Evolutionary conservation across 2,888 invertebrate species (phyloP).

Genomic region (Gastracanthus pulcherrimus): DNA sequence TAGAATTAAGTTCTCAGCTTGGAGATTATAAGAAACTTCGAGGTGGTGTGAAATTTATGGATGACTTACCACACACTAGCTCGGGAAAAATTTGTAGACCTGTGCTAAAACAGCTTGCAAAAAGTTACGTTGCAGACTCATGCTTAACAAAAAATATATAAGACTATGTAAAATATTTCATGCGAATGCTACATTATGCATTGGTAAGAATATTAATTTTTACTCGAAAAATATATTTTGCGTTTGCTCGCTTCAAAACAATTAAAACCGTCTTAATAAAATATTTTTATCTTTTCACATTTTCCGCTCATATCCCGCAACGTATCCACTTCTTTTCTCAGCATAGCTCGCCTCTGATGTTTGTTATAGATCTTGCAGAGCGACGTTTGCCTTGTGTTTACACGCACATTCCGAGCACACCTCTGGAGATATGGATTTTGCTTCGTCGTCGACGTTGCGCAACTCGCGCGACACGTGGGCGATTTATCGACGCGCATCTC

Average conservation of each 20-base stretch:
- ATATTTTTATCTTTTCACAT: too few relatives aligned
- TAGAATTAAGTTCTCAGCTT: slow-evolving; percentile 63
- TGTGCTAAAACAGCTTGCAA: too few relatives aligned
- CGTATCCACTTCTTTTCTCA: not conserved
- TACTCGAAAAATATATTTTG: too few relatives aligned
- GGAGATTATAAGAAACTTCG: slow-evolving; percentile 65
- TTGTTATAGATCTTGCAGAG: not conserved
- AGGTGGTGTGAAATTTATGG: slow-evolving; percentile 68
- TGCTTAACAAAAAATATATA: too few relatives aligned
- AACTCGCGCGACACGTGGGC: not conserved
- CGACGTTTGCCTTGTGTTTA: not conserved
- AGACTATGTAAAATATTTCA: too few relatives aligned
- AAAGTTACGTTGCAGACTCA: too few relatives aligned
- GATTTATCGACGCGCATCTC: not conserved
- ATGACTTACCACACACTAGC: slow-evolving; percentile 64
- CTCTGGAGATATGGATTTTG: not conserved
- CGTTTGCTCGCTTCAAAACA: too few relatives aligned
- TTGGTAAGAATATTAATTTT: too few relatives aligned
- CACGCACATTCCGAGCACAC: not conserved
- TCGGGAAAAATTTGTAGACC: slow-evolving; percentile 66
- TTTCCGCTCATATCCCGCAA: not conserved
- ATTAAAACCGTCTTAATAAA: too few relatives aligned
- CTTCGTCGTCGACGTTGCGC: not conserved
- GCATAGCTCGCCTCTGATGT: not conserved
- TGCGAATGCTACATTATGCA: too few relatives aligned